Evolutionary conservation across 2,113 vertebrate genomes (phyloP).

Genomic region (Psittacula cyanocephala): DNA sequence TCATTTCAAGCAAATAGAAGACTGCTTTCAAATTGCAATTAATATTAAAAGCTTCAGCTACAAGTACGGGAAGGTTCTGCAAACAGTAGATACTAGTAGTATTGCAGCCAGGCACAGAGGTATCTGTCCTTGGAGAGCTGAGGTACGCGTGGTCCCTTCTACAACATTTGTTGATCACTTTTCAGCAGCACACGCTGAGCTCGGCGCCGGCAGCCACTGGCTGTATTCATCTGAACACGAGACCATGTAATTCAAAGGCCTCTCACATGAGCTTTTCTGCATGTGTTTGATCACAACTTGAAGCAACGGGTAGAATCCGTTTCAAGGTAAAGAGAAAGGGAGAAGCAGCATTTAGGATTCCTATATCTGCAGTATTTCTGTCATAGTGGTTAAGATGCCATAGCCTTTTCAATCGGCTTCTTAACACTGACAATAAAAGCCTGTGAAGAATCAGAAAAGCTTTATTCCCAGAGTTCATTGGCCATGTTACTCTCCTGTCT

Average conservation of each 20-base stretch:
- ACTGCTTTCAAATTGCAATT: neutral
- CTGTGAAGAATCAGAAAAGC: neutral
- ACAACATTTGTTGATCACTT: neutral
- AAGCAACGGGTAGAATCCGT: neutral
- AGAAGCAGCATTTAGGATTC: neutral
- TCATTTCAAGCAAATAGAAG: neutral
- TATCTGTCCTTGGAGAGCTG: neutral
- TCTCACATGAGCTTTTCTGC: neutral
- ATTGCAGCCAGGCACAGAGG: neutral
- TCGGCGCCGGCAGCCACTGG: accelerated
- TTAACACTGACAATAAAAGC: neutral
- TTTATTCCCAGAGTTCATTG: neutral
- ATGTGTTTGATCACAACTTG: neutral
- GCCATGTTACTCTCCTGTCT: neutral
- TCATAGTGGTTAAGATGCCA: neutral
- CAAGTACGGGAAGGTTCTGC: neutral
- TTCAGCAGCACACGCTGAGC: neutral
- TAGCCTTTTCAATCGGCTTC: neutral
- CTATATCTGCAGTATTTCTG: neutral
- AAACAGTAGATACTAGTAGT: neutral
- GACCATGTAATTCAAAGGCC: neutral
- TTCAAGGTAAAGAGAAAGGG: neutral
- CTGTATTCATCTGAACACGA: neutral
- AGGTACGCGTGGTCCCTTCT: neutral
- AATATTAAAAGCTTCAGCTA: neutral